phyloP scores from a whole-genome alignment of 2,888 invertebrate species.

The Cecidostiba fungosa region DNA sequence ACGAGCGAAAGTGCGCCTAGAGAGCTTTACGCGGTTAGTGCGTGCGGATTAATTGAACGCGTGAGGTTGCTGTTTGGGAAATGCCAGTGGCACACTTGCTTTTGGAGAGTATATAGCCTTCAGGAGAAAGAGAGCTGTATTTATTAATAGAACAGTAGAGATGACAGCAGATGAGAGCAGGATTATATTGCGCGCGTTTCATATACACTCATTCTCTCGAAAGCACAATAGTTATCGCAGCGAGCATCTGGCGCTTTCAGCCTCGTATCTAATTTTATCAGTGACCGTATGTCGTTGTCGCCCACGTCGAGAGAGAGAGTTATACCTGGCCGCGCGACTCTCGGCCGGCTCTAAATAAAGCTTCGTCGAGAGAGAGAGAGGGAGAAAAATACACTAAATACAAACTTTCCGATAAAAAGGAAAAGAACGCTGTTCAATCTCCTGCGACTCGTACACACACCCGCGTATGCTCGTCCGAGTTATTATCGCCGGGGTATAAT shows the following conservation, averaged over 20 bases:
- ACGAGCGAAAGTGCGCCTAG: neutral
- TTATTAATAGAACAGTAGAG: neutral
- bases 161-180: neutral
- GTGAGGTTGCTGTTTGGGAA: neutral
- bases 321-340: no score
- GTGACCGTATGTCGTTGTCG: neutral
- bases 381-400: neutral
- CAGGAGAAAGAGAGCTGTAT: neutral
- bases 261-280: slow-evolving; percentile 15
- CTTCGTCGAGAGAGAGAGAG: neutral
- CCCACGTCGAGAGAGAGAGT: no score
- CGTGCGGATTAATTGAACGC: neutral
- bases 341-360: neutral
- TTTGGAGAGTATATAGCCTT: neutral
- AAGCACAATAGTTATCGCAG: neutral
- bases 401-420: neutral
- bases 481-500: neutral
- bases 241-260: neutral
- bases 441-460: neutral
- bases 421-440: neutral
- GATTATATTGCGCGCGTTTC: neutral
- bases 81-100: neutral
- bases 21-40: neutral
- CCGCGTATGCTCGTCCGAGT: neutral
- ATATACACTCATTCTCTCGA: neutral